Percentiles rank a stretch among this genome's conserved stretches.
These are phyloP conservation scores for Dorcus hopei DNA, from an alignment of 2,888 invertebrate genomes.

Conservation along the genomic window DNA sequence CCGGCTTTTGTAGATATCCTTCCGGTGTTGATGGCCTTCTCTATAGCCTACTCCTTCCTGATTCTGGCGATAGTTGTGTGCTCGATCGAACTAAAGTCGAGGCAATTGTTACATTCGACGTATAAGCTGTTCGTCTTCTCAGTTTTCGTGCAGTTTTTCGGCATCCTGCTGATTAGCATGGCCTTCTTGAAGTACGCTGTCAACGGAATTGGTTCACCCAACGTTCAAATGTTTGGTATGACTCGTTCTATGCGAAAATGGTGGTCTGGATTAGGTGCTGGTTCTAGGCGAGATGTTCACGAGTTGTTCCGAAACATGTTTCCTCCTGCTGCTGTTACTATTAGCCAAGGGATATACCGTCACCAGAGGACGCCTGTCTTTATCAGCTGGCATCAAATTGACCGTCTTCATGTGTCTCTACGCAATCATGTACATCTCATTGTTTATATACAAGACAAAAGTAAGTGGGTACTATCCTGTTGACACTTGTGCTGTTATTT, in stretches of 20 bases:
- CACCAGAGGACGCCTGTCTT: constrained; percentile 75
- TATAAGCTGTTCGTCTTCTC: constrained; percentile 82
- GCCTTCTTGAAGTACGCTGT: constrained; percentile 76
- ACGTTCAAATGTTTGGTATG: constrained; percentile 51
- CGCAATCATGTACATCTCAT: constrained; percentile 65
- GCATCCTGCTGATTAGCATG: constrained; percentile 66
- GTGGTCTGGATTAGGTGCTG: background rate
- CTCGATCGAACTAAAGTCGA: constrained; percentile 69
- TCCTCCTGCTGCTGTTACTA: constrained; percentile 73
- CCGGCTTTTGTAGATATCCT: constrained; percentile 69
- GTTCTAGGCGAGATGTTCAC: constrained; percentile 68
- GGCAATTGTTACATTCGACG: constrained; percentile 82
- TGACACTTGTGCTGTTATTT: background rate
- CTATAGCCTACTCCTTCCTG: constrained; percentile 69
- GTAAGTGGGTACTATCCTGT: constrained; percentile 45
- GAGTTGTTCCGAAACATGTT: constrained; percentile 70
- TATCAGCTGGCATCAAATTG: constrained; percentile 70
- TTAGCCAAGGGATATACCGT: constrained; percentile 90
- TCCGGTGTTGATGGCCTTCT: constrained; percentile 74
- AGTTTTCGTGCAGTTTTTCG: constrained; percentile 65
- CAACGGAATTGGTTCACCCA: constrained; percentile 63
- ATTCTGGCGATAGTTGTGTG: constrained; percentile 71
- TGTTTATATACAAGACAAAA: constrained; percentile 79
- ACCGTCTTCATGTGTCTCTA: constrained; percentile 78
- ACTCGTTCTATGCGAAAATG: background rate